Evolutionary conservation across 2,113 vertebrate genomes (phyloP).

Genomic region (Stegostoma tigrinum): DNA sequence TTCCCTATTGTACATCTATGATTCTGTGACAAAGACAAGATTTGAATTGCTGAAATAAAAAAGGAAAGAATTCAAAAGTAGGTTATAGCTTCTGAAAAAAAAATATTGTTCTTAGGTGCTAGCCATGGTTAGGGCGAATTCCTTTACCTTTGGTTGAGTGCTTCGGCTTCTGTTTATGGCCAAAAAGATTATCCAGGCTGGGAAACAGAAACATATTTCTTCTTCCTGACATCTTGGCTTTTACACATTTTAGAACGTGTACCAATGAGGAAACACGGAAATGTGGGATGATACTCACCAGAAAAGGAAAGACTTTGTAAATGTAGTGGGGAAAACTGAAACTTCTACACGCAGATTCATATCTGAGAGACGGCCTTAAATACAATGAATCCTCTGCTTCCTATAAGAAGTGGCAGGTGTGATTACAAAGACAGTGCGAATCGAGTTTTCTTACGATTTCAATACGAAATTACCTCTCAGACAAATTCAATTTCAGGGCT

Average conservation of each 20-base stretch:
- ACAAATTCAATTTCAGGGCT: constrained; percentile 11
- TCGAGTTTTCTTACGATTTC: not conserved
- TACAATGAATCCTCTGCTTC: not conserved
- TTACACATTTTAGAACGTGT: not conserved
- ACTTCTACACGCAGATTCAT: not conserved
- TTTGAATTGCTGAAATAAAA: not conserved
- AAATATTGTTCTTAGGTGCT: not conserved
- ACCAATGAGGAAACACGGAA: not conserved
- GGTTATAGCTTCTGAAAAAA: not conserved
- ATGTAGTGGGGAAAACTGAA: not conserved
- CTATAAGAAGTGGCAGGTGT: not conserved
- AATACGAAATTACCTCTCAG: not conserved
- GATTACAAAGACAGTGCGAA: not conserved
- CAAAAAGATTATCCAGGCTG: not conserved
- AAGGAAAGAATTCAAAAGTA: not conserved
- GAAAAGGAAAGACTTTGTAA: not conserved
- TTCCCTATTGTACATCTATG: too few relatives aligned
- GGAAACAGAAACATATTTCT: not conserved
- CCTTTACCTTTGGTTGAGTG: not conserved
- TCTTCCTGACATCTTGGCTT: not conserved
- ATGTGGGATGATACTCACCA: not conserved
- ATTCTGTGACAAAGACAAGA: not conserved
- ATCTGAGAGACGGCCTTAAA: not conserved
- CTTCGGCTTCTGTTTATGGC: not conserved
- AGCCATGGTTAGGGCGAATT: not conserved